Percentiles rank a stretch among this genome's conserved stretches.
These are phyloP conservation scores for Thalassophryne amazonica DNA, from an alignment of 2,797 vertebrate species.

Conservation along the genomic window DNA sequence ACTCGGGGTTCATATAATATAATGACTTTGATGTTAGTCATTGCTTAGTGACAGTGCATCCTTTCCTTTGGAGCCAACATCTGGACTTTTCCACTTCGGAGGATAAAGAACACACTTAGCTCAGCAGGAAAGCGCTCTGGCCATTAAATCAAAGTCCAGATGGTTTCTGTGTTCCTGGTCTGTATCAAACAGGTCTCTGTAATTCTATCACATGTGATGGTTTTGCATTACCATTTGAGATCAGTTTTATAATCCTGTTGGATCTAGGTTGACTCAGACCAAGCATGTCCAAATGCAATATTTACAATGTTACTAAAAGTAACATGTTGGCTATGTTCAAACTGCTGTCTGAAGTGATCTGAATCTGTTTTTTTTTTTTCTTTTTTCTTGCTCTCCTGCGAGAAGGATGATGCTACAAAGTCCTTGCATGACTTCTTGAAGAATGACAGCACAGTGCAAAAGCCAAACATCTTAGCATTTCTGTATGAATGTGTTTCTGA, in stretches of 20 bases:
- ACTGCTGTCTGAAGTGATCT: too few relatives aligned
- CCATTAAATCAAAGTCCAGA: slow-evolving; percentile 40
- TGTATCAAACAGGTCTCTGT: slow-evolving; percentile 18
- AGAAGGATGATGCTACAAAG: too few relatives aligned
- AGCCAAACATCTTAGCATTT: too few relatives aligned
- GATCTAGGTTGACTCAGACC: neutral
- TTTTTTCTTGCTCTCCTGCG: too few relatives aligned
- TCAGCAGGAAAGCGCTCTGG: neutral
- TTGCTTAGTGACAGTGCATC: slow-evolving; percentile 1
- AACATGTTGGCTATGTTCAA: too few relatives aligned
- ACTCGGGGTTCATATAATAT: slow-evolving; percentile 4
- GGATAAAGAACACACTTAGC: slow-evolving; percentile 14
- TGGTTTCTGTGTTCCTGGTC: slow-evolving; percentile 3
- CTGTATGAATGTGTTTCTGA: too few relatives aligned
- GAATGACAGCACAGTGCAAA: too few relatives aligned
- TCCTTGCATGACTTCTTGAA: too few relatives aligned
- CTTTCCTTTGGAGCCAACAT: slow-evolving; percentile 16
- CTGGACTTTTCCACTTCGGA: slow-evolving; percentile 11
- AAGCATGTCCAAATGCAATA: too few relatives aligned
- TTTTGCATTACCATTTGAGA: neutral
- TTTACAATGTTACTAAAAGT: too few relatives aligned
- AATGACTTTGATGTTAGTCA: slow-evolving; percentile 18
- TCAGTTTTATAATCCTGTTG: neutral
- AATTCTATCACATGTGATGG: slow-evolving; percentile 32
- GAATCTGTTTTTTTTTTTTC: too few relatives aligned